Base-by-base conservation (phyloP, 2,113 vertebrate genomes). In the Cacatua alba region DNA sequence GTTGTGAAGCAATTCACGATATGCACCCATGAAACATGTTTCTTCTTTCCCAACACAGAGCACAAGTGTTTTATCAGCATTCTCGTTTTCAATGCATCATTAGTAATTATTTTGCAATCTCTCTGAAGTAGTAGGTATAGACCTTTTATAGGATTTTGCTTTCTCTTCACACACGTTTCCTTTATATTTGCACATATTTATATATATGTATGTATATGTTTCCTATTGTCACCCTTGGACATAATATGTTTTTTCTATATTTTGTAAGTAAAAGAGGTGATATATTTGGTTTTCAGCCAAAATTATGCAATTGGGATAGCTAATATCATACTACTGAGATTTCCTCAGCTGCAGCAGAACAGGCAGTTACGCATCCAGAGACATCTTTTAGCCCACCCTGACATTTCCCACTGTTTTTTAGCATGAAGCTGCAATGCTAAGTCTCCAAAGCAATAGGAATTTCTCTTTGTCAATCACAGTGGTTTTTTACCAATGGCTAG, bases 1-100 rank as follows among this genome's bases (percentile, higher is more conserved):
- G 19, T n/a, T 37, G 4, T 37, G 10, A 91, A 89, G 35, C 11
- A 70, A 43, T n/a, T 92, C 4, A 11, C 37, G 39, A 33, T 62
- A 57, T 43, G 57, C 0, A 0, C 26, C 2, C 9, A 37, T 19
- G 24, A 68, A 93, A 57, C 5, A 19, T 1, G 3, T 82, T 43
- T 49, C 26, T 55, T 74, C 29, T 67, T 92, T 77, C 31, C 16
- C 7, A 60, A 53, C 7, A 37, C 0, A 85, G 52, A 92, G 80
- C 21, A 31, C 13, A 25, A 71, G 6, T 13, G 10, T 65, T 86
- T 57, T 77, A 37, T 64, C 72, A 48, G 49, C 6, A 52, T 49
- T 33, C 17, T 53, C 70, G 15, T 21, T 80, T 88, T 53, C 79
- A 13, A 19, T 82, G 49, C 37, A 49, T 41, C 52, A 51, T 64